Evolutionary conservation across 2,113 vertebrate species (phyloP), one percentile per base, ranked within the genome.

Genomic region (Neodontobutis hainanensis): DNA sequence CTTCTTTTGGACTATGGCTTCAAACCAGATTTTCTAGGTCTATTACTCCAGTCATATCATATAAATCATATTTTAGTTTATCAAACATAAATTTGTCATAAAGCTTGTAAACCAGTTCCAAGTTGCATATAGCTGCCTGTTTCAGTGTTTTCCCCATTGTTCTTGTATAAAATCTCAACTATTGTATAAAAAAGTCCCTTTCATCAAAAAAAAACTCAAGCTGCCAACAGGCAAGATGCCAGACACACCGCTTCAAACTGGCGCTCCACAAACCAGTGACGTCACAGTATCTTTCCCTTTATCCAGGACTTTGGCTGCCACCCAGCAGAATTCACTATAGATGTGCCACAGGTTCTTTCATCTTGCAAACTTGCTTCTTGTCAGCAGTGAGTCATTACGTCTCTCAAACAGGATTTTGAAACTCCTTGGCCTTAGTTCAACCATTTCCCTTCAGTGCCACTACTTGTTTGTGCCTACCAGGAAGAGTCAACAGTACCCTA

Each of bases 401-500:
- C 61, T 62, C 32, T 57, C 70, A 63, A 65, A 67, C 61, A 49
- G 12, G 48, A 51, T 78, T 71, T 70, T 75, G 56, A 16, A 61
- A 52, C 52, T 56, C 53, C 49, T 70, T 62, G 49, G 67, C 51
- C 70, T 52, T 4, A 62, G 66, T 70, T 79, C 50, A 79, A 49
- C 66, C 40, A 15, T 68, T 65, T 81, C 49, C 52, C 42, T 56
- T n/a, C 46, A 8, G 35, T 19, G 15, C 69, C 62, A 42, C 51
- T 62, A 66, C 70, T 70, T 70, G 61, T 76, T 74, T 70, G 45
- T 72, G 70, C 82, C 80, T 64, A 76, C 77, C 67, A 77, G 81
- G 70, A 66, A 59, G 67, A 77, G 72, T 80, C 75, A 75, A 45
- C 45, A 64, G 68, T 78, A 87, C 68, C 73, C 77, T 70, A 65